phyloP scores from a whole-genome alignment of 2,113 vertebrate genomes.

The Polyodon spathula region DNA sequence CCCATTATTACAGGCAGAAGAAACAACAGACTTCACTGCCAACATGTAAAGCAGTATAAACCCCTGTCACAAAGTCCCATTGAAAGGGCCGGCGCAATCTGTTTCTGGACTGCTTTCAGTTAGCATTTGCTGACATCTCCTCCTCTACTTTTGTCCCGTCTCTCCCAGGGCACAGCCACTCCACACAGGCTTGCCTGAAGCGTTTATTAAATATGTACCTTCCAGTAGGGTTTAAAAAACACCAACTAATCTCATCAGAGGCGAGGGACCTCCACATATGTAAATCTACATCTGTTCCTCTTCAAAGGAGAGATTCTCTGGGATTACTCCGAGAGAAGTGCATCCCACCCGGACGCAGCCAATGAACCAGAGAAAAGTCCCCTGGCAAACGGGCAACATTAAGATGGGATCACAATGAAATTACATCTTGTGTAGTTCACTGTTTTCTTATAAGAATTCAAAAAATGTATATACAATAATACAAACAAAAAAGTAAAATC shows the following conservation, averaged over 20 bases:
- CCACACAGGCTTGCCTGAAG: conserved; percentile 78
- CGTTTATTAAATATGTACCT: conserved; percentile 99
- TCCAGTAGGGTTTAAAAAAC: conserved; percentile 72
- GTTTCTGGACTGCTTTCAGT: conserved; percentile 72
- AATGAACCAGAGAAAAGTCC: conserved; percentile 64
- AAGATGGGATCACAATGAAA: conserved; percentile 73
- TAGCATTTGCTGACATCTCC: conserved; percentile 67
- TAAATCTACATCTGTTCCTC: conserved; percentile 98
- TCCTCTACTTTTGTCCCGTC: conserved; percentile 65
- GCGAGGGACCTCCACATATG: conserved; percentile 95
- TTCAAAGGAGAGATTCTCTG: conserved; percentile 89
- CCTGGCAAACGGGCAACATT: conserved; percentile 37
- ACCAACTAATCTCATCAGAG: conserved; percentile 96
- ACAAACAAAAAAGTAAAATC: no score
- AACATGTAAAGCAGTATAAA: conserved; percentile 60
- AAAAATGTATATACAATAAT: no score
- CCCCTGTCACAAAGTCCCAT: conserved; percentile 51
- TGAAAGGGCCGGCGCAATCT: conserved; percentile 60
- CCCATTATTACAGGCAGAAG: conserved; percentile 37
- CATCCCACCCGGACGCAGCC: conserved; percentile 64
- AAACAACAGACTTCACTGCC: conserved; percentile 43
- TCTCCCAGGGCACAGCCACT: conserved; percentile 58
- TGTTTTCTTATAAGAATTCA: conserved; percentile 71
- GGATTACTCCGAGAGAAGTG: conserved; percentile 80
- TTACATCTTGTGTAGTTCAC: conserved; percentile 75